Conservation (phyloP, 1,140 invertebrate species). For the Yoshiicerus persimilis region DNA sequence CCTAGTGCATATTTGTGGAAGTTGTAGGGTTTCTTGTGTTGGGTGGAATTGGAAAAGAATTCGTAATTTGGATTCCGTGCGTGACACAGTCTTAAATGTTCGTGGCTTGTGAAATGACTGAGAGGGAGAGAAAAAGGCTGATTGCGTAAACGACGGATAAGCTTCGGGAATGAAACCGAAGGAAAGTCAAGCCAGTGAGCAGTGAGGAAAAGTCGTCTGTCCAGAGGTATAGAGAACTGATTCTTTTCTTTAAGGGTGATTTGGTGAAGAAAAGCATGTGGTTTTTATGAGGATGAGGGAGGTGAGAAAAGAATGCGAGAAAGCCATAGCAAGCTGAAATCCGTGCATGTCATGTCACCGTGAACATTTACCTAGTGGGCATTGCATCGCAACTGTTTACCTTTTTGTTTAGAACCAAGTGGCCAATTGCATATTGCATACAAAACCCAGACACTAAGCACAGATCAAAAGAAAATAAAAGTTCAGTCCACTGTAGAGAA, state of each 20-base stretch:
- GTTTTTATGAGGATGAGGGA: constrained; percentile 24
- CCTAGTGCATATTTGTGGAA: neutral
- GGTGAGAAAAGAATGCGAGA: constrained; percentile 31
- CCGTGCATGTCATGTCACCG: neutral
- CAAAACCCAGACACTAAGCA: neutral
- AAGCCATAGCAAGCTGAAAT: neutral
- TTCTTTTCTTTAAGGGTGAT: neutral
- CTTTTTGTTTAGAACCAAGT: neutral
- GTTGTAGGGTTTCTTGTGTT: neutral
- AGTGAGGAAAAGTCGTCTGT: neutral
- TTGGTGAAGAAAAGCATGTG: constrained; percentile 6
- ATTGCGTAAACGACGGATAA: neutral
- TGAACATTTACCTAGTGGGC: neutral
- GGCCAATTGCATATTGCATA: neutral
- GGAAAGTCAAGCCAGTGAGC: neutral
- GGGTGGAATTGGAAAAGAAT: neutral
- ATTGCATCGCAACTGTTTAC: neutral
- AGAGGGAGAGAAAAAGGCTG: neutral
- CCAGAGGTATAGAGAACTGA: neutral
- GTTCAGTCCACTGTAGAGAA: neutral
- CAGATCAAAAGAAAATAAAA: neutral
- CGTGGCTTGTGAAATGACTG: neutral
- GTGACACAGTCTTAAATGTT: constrained; percentile 23
- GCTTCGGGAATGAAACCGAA: neutral
- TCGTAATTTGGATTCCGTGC: constrained; percentile 29